These are phyloP conservation scores for Cryptophagus acutangulus DNA, from an alignment of 2,888 invertebrate genomes.

Conservation along the genomic window DNA sequence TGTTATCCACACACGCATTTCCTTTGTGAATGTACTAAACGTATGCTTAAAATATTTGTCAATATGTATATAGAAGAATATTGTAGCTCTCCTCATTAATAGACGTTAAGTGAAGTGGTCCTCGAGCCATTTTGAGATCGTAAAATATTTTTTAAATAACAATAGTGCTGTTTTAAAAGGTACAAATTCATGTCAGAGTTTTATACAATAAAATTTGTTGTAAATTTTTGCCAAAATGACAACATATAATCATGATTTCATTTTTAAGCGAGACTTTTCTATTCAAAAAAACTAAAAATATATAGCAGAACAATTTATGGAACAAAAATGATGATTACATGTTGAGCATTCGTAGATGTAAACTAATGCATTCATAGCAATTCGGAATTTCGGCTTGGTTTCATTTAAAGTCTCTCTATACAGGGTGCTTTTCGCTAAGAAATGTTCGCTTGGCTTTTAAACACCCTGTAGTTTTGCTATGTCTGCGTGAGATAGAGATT, in stretches of 20 bases:
- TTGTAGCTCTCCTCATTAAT: constrained; percentile 37
- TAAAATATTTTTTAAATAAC: constrained; percentile 42
- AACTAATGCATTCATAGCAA: too few species aligned
- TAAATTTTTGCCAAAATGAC: constrained; percentile 41
- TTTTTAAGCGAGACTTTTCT: constrained; percentile 4
- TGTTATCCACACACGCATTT: too few species aligned
- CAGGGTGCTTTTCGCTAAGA: too few species aligned
- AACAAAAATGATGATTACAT: background rate
- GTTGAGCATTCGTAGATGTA: background rate
- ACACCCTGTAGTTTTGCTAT: too few species aligned
- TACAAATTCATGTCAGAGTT: constrained; percentile 49
- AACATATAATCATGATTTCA: constrained; percentile 6
- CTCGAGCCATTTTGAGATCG: constrained; percentile 34
- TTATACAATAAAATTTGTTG: constrained; percentile 45
- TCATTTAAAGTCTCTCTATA: too few species aligned
- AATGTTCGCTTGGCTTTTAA: too few species aligned
- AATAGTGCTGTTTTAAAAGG: constrained; percentile 49
- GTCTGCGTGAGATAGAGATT: too few species aligned
- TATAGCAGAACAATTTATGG: background rate
- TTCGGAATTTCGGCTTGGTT: too few species aligned
- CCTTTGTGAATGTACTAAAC: too few species aligned
- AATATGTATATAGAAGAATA: constrained; percentile 41
- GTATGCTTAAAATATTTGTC: too few species aligned
- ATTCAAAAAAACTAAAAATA: background rate
- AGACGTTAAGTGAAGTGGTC: constrained; percentile 11